Percentiles rank a stretch among this genome's conserved stretches.
phyloP scores from a whole-genome alignment of 2,888 invertebrate species.

The Epirrhoe alternata region DNA sequence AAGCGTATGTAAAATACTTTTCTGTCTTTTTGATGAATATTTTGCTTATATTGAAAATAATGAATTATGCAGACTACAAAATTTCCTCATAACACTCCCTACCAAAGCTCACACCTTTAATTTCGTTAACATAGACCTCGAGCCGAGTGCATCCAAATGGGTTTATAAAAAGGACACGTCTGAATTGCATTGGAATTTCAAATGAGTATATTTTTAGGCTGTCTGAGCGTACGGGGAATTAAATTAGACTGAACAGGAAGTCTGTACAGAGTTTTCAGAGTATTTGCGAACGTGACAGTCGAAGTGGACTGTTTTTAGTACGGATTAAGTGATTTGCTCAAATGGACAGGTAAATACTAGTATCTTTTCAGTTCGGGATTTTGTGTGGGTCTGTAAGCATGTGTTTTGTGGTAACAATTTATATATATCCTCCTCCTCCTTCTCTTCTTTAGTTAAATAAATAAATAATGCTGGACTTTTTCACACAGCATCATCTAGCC shows the following conservation, averaged over 20 bases:
- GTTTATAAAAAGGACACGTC: constrained; percentile 73
- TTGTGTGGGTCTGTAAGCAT: not conserved
- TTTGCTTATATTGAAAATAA: constrained; percentile 5
- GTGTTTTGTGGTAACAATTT: not conserved
- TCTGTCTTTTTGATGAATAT: not conserved
- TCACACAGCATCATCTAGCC: too few species aligned
- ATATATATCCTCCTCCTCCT: too few species aligned
- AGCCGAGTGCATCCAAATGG: constrained; percentile 69
- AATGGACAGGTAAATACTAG: constrained; percentile 27
- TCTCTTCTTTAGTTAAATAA: too few species aligned
- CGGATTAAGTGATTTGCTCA: constrained; percentile 24
- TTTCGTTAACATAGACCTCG: constrained; percentile 56
- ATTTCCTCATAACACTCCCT: constrained; percentile 19
- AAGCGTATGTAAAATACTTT: too few species aligned
- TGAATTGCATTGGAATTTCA: constrained; percentile 78
- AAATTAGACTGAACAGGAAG: constrained; percentile 70
- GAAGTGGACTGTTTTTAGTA: constrained; percentile 18
- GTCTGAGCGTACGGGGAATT: constrained; percentile 75
- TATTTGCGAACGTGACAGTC: constrained; percentile 62
- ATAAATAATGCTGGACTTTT: too few species aligned
- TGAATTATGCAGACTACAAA: constrained; percentile 20
- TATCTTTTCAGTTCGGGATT: not conserved
- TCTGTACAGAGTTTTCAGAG: constrained; percentile 47
- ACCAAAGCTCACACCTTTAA: constrained; percentile 42
- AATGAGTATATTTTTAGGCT: constrained; percentile 79